A percentile compares a stretch with the other conserved stretches of the same genome.
Conservation (phyloP, 2,888 invertebrate species). For the Timema cristinae region DNA sequence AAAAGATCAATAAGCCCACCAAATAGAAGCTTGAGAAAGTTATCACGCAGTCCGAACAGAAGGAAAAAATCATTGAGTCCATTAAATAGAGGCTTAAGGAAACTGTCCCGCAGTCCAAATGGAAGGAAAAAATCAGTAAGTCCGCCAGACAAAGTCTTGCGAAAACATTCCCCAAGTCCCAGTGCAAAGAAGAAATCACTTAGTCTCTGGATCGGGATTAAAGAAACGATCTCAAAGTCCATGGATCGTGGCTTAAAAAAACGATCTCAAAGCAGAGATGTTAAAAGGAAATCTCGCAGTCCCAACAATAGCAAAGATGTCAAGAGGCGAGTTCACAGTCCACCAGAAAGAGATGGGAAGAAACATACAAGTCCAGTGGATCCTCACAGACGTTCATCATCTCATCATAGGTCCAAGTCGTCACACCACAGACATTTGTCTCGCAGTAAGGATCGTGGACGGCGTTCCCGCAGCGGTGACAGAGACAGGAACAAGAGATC, state of each 20-base stretch:
- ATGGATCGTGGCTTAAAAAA: neutral
- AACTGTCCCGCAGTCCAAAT: no score
- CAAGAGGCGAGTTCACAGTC: neutral
- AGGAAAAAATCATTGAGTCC: neutral
- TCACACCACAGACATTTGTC: constrained; percentile 12
- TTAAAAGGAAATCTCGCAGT: neutral
- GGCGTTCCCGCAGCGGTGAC: constrained; percentile 20
- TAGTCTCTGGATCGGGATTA: no score
- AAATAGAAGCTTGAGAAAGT: neutral
- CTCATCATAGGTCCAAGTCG: neutral
- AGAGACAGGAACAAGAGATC: constrained; percentile 30
- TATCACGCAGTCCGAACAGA: neutral
- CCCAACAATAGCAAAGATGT: neutral
- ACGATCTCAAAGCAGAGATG: neutral
- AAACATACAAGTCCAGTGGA: neutral
- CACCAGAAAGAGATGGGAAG: neutral
- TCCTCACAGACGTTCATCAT: neutral
- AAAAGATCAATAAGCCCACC: no score
- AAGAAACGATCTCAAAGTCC: neutral
- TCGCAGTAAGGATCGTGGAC: constrained; percentile 13
- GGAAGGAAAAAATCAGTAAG: no score
- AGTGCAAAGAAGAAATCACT: no score
- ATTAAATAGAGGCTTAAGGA: no score
- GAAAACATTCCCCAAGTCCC: no score
- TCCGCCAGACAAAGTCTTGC: no score